Base-by-base conservation (phyloP, 2,113 vertebrate species). In the Paedocypris sp. region DNA sequence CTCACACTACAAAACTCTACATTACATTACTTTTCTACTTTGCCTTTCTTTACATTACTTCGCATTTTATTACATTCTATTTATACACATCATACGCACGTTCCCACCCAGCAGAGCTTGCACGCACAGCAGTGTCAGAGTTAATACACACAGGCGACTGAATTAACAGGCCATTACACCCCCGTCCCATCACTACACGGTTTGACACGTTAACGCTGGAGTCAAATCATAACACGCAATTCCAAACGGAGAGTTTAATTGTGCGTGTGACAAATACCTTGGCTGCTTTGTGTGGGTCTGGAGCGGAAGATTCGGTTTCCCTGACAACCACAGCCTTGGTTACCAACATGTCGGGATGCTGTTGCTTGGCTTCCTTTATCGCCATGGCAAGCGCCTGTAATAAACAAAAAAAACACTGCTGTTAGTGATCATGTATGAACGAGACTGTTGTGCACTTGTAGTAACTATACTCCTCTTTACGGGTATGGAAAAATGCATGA, bases 301-400 rank as follows among this genome's bases (percentile, higher is more conserved):
- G 92, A 2, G 88, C 85, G 80, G 92, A 92, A 46, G 91, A 88
- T 69, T 98, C 94, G 75, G 92, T 97, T 93, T 99, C 95, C 88
- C 91, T 94, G 82, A 98, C 94, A 68, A 99, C 95, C 26, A 98
- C 88, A 49, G 95, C 95, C 88, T 96, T 99, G 82, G 95, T 99
- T 83, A 99, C 93, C 87, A 94, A 87, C 95, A 99, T 99, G 81
- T 98, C 95, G 0, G 95, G 95, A 70, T 98, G 95, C 84, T 98
- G 94, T 60, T 98, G 90, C 78, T 90, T 94, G 74, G 93, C 95
- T 73, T 99, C 93, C 80, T 98, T 93, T 82, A 99, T 98, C 80
- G 95, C 95, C 76, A 99, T 89, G 77, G 94, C 94, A 68, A 99
- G 82, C 59, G 95, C 95, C 95, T 98, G 68, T 20, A 36, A 59